Base-by-base conservation (phyloP, 2,113 vertebrate species). In the Megaceryle maxima region DNA sequence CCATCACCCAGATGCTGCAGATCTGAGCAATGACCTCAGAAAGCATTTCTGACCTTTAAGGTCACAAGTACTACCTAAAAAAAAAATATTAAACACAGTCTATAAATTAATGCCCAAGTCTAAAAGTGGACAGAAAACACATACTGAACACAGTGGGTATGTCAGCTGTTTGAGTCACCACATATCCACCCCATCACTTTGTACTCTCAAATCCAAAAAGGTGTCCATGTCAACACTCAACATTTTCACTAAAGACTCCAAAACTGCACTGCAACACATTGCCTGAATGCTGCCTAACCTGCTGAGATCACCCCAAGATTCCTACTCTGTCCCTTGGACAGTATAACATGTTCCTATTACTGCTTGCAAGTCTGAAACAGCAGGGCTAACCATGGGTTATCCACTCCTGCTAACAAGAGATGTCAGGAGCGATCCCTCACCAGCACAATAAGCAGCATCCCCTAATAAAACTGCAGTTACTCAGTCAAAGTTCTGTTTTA, bases 261-360 rank as follows among this genome's bases (percentile, higher is more conserved):
- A 20, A 77, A 28, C 37, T 33, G 16, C 39, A 25, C 46, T 50
- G 78, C 20, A 31, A 50, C 13, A 37, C 24, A 1, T 1, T 9
- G 13, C 29, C 50, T 1, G 2, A 60, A 41, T 3, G 66, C 0
- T 8, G 17, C 63, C 25, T 1, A 28, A 19, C 53, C 44, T 60
- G 70, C 72, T 16, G 57, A 64, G 59, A 60, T 41, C 59, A 48
- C 13, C 46, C 48, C 7, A 1, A 10, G 24, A 16, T 13, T 25
- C 60, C 35, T 43, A 16, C 15, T 13, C 26, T n/a, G 8, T 25
- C 68, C 55, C 31, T 56, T 41, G 60, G 53, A 48, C 31, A 62
- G 35, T 5, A 37, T 13, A 46, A 33, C 13, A 3, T 2, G 8
- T 18, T 74, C 48, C 62, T 84, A n/a, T 20, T 41, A 26, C 46